A percentile compares a stretch with the other conserved stretches of the same genome.
phyloP scores from a whole-genome alignment of 2,888 invertebrate genomes.

The Chymomyza caudatula region DNA sequence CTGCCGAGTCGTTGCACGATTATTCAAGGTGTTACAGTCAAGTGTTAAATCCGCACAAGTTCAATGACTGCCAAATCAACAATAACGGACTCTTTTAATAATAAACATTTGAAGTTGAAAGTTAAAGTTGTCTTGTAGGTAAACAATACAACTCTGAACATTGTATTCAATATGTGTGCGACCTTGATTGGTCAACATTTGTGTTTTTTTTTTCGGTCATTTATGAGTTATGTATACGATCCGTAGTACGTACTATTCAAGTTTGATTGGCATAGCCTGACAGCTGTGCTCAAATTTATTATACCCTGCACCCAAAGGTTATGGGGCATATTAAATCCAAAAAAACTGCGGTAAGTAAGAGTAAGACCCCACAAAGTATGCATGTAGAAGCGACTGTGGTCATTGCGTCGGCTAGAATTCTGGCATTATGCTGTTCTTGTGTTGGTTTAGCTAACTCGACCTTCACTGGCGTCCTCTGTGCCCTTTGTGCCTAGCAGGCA shows the following conservation, averaged over 20 bases:
- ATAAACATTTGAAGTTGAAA: conserved; percentile 1
- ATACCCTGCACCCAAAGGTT: too few species aligned
- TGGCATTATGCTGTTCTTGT: too few species aligned
- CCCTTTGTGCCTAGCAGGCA: too few species aligned
- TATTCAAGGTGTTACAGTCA: conserved; percentile 4
- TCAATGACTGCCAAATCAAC: neutral
- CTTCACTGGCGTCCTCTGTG: too few species aligned
- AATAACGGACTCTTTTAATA: neutral
- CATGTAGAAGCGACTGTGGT: too few species aligned
- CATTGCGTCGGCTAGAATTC: too few species aligned
- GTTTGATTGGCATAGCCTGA: neutral
- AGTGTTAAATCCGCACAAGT: neutral
- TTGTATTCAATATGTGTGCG: neutral
- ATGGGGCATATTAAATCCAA: too few species aligned
- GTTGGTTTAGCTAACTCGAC: too few species aligned
- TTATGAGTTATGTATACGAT: neutral
- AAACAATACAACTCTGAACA: too few species aligned
- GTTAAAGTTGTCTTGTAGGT: neutral
- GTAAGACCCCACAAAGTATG: too few species aligned
- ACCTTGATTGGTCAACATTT: conserved; percentile 1
- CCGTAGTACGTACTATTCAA: neutral
- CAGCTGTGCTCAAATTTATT: neutral
- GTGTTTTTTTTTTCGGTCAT: neutral
- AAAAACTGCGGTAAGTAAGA: too few species aligned
- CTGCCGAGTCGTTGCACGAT: conserved; percentile 5